Percentiles rank a stretch among this genome's conserved stretches.
Conservation (phyloP, 2,113 vertebrate genomes). For the Hemicordylus capensis region DNA sequence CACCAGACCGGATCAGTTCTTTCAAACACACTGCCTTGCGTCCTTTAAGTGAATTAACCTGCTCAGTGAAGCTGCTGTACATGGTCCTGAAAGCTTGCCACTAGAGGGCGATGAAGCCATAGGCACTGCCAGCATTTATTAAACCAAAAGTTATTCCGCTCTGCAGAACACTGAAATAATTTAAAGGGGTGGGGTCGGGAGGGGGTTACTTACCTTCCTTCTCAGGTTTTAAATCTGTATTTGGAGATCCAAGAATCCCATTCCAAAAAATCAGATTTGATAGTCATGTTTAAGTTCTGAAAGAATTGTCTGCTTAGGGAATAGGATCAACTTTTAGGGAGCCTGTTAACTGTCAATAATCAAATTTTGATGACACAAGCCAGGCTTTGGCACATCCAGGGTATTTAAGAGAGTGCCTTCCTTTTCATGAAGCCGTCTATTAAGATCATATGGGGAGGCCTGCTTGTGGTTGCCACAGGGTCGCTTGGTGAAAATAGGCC, state of each 20-base stretch:
- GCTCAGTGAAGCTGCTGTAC: neutral
- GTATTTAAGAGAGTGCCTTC: no score
- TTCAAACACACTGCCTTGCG: neutral
- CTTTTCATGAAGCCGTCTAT: no score
- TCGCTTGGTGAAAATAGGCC: no score
- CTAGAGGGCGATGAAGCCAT: constrained; percentile 6
- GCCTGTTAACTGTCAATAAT: neutral
- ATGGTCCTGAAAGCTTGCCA: neutral
- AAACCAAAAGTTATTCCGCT: neutral
- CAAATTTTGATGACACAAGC: neutral
- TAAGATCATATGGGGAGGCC: no score
- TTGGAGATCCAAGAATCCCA: neutral
- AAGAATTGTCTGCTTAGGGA: neutral
- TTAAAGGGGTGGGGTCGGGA: neutral
- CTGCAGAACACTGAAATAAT: neutral
- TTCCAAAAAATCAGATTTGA: neutral
- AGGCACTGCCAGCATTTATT: neutral
- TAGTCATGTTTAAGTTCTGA: neutral
- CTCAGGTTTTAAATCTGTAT: neutral
- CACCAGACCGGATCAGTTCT: neutral
- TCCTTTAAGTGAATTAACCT: neutral
- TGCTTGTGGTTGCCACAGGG: no score
- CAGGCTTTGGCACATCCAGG: neutral
- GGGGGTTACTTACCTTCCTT: neutral
- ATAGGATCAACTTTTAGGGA: neutral